These are phyloP conservation scores for Excalfactoria chinensis DNA, from an alignment of 2,113 vertebrate genomes.

Conservation along the genomic window DNA sequence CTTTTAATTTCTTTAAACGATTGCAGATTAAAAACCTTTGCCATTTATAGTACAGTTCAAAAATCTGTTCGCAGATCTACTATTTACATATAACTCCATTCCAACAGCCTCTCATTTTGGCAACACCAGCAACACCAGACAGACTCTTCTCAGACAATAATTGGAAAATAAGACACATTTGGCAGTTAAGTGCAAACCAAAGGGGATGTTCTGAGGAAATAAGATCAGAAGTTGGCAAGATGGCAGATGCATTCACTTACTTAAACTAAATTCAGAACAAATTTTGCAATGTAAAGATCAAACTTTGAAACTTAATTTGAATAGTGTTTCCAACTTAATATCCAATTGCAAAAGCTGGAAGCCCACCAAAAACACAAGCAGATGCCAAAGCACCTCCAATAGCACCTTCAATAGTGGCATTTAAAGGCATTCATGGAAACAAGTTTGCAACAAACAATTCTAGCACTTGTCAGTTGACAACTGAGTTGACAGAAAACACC, in stretches of 20 bases:
- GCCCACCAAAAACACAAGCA: not conserved
- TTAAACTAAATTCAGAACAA: constrained; percentile 35
- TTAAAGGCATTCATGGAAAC: not conserved
- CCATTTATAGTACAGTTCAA: not conserved
- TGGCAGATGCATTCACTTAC: not conserved
- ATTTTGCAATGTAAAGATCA: constrained; percentile 26
- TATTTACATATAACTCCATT: not conserved
- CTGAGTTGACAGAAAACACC: not conserved
- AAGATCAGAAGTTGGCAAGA: constrained; percentile 43
- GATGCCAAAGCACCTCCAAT: constrained; percentile 1
- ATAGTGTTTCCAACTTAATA: not conserved
- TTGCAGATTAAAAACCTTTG: not conserved
- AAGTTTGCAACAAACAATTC: not conserved
- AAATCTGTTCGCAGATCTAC: not conserved
- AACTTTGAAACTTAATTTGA: not conserved
- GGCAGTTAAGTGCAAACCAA: constrained; percentile 39
- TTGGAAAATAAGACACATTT: constrained; percentile 31
- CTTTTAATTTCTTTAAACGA: not conserved
- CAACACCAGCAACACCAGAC: constrained; percentile 9
- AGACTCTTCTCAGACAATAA: constrained; percentile 23
- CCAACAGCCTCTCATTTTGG: constrained; percentile 27
- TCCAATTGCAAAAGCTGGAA: not conserved
- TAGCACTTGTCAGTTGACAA: not conserved
- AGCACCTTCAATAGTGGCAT: not conserved
- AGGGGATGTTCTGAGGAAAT: constrained; percentile 32